These are phyloP conservation scores for Drusus annulatus DNA, from an alignment of 1,140 invertebrate genomes.

Conservation along the genomic window DNA sequence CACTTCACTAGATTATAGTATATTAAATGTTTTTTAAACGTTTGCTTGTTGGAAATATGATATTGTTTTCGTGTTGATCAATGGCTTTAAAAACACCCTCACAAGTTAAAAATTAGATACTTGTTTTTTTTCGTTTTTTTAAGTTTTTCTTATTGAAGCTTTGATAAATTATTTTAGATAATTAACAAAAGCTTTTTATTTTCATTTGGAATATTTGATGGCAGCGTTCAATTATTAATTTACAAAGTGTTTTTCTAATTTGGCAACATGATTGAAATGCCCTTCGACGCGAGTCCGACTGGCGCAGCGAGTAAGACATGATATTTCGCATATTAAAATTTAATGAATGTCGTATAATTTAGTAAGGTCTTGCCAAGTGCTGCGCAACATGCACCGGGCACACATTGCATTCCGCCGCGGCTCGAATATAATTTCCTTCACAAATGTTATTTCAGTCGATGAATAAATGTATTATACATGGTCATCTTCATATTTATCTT, in stretches of 20 bases:
- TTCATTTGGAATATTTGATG: not conserved
- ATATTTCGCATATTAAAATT: constrained; percentile 16
- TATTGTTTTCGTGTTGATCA: too few species aligned
- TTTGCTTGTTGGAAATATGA: too few species aligned
- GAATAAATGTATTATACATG: constrained; percentile 29
- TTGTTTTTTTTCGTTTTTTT: too few species aligned
- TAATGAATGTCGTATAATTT: constrained; percentile 24
- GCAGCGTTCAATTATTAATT: not conserved
- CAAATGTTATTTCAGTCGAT: constrained; percentile 21
- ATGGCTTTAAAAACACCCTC: too few species aligned
- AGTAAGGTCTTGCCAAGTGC: not conserved
- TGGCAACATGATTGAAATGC: too few species aligned
- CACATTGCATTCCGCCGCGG: not conserved
- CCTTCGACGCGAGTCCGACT: too few species aligned
- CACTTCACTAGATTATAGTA: too few species aligned
- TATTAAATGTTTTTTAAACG: too few species aligned
- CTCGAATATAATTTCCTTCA: constrained; percentile 4
- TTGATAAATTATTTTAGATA: too few species aligned
- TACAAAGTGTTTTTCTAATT: not conserved
- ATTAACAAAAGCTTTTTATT: too few species aligned
- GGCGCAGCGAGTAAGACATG: not conserved
- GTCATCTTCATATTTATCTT: not conserved
- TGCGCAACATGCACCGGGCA: not conserved
- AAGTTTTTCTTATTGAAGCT: too few species aligned
- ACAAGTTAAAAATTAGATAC: too few species aligned